A percentile compares a stretch with the other conserved stretches of the same genome.
phyloP scores from a whole-genome alignment of 2,113 vertebrate genomes.

The Cinclus cinclus region DNA sequence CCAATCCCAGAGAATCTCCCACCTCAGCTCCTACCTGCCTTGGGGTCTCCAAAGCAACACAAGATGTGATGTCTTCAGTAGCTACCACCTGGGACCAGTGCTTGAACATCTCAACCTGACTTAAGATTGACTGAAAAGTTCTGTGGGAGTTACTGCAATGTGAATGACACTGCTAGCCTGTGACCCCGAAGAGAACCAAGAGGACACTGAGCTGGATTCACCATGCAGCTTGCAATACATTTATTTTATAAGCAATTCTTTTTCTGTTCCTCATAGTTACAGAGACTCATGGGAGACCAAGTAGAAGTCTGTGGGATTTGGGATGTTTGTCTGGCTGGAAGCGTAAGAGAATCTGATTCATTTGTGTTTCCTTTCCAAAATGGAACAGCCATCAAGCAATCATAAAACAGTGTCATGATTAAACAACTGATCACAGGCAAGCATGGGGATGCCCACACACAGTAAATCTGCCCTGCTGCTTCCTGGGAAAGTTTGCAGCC shows the following conservation, averaged over 20 bases:
- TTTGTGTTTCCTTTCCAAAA: neutral
- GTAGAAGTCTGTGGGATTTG: neutral
- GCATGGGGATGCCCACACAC: neutral
- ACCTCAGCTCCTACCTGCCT: neutral
- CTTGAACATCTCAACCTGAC: neutral
- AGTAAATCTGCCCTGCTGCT: neutral
- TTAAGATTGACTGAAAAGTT: neutral
- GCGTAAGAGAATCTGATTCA: neutral
- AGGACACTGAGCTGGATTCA: neutral
- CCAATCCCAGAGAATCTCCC: neutral
- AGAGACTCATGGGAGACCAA: neutral
- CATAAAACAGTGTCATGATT: neutral
- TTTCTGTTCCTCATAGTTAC: neutral
- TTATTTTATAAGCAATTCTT: neutral
- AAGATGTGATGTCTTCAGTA: neutral
- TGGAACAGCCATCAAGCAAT: neutral
- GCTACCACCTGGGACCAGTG: neutral
- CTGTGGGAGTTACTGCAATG: neutral
- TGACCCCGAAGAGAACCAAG: rapidly evolving
- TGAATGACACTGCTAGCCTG: neutral
- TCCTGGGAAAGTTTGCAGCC: neutral
- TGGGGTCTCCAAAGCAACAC: neutral
- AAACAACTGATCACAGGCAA: neutral
- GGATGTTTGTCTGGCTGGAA: neutral
- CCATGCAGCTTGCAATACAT: neutral